phyloP scores from a whole-genome alignment of 2,113 vertebrate species.

The Muntiacus reevesi region DNA sequence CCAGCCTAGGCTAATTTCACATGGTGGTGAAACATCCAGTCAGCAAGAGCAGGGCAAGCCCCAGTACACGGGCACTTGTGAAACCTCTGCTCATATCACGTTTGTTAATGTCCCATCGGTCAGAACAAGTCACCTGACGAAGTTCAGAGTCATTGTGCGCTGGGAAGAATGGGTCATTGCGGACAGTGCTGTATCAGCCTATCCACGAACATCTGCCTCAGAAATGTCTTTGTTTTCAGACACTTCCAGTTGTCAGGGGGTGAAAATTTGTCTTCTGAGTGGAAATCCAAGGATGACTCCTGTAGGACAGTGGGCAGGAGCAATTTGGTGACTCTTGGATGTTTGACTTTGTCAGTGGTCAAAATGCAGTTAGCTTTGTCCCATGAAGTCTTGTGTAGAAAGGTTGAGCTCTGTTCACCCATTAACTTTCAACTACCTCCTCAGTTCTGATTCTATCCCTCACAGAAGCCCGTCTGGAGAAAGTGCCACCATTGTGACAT shows the following conservation, averaged over 20 bases:
- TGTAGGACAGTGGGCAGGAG: neutral
- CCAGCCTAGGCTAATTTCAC: neutral
- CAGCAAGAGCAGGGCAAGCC: neutral
- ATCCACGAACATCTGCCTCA: neutral
- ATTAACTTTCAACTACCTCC: neutral
- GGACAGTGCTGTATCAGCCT: neutral
- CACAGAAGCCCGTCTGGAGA: neutral
- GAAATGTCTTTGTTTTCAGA: neutral
- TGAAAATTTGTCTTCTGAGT: neutral
- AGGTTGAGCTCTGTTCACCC: neutral
- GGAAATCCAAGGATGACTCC: neutral
- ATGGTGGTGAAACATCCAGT: neutral
- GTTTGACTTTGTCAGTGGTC: neutral
- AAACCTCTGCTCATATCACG: neutral
- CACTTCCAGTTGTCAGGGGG: neutral
- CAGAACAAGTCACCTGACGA: neutral
- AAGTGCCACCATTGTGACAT: neutral
- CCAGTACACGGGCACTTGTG: neutral
- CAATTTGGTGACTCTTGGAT: neutral
- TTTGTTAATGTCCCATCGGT: neutral
- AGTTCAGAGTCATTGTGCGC: neutral
- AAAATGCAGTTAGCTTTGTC: neutral
- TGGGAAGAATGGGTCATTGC: neutral
- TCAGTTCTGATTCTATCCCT: neutral
- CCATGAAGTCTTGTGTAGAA: neutral